These are phyloP conservation scores for Peribatodes rhomboidaria DNA, from an alignment of 2,888 invertebrate species.

Conservation along the genomic window DNA sequence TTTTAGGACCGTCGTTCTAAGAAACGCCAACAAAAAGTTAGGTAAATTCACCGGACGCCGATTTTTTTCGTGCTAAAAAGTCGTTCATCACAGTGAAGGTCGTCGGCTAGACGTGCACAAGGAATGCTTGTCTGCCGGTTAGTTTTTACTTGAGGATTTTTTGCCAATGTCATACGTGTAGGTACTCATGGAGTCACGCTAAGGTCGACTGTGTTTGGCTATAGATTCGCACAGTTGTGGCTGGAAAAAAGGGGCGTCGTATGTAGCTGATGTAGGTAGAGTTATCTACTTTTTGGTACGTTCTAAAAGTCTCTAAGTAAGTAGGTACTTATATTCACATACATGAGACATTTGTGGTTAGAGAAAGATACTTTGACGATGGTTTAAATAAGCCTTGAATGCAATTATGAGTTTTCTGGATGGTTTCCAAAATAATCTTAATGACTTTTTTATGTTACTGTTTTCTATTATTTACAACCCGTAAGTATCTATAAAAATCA, in stretches of 20 bases:
- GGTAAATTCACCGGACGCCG: slow-evolving; percentile 83
- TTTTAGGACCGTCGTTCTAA: slow-evolving; percentile 72
- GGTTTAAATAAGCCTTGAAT: no score
- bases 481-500: no score
- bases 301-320: neutral
- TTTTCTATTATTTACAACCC: no score
- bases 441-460: no score
- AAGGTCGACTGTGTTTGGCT: slow-evolving; percentile 77
- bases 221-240: slow-evolving; percentile 72
- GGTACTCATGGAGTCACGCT: slow-evolving; percentile 73
- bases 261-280: neutral
- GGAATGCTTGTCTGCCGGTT: slow-evolving; percentile 78
- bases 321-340: neutral
- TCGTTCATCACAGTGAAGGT: slow-evolving; percentile 82
- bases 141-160: slow-evolving; percentile 78
- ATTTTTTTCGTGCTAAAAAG: slow-evolving; percentile 78
- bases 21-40: slow-evolving; percentile 81
- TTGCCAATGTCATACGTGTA: slow-evolving; percentile 81
- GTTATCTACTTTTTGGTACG: neutral
- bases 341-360: neutral
- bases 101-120: slow-evolving; percentile 81
- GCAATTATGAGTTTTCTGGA: no score
- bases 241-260: slow-evolving; percentile 57
- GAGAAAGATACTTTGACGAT: no score
- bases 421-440: no score